These are phyloP conservation scores for Nemapogon koenigi DNA, from an alignment of 2,888 invertebrate genomes.

Conservation along the genomic window DNA sequence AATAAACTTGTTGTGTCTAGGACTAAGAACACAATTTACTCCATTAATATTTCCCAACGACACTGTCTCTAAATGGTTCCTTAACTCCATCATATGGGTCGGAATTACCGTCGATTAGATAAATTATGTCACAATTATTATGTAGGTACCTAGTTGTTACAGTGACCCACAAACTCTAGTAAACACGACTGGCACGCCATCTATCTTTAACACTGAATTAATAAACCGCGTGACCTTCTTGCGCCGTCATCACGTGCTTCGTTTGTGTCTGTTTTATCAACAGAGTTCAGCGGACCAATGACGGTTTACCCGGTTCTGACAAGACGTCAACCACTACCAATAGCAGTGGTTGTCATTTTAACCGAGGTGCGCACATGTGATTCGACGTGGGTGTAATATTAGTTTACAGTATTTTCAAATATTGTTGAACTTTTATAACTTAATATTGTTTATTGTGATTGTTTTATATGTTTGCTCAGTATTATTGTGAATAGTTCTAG, in stretches of 20 bases:
- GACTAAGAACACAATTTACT: too few species aligned
- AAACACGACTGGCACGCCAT: too few species aligned
- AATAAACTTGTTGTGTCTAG: too few species aligned
- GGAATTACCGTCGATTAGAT: too few species aligned
- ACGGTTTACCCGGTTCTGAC: not conserved
- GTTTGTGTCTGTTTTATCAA: not conserved
- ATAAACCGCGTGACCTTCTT: conserved; percentile 1
- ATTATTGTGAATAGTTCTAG: not conserved
- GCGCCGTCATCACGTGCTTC: conserved; percentile 6
- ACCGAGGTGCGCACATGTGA: conserved; percentile 51
- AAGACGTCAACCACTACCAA: conserved; percentile 25
- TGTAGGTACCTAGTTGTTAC: too few species aligned
- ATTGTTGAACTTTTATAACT: not conserved
- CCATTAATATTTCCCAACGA: too few species aligned
- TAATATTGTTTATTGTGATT: not conserved
- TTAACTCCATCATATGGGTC: too few species aligned
- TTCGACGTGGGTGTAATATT: conserved; percentile 15
- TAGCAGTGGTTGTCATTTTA: conserved; percentile 28
- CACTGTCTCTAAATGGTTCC: too few species aligned
- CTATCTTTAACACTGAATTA: conserved; percentile 3
- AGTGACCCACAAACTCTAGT: too few species aligned
- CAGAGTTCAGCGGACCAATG: conserved; percentile 2
- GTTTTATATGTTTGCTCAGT: not conserved
- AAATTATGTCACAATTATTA: too few species aligned
- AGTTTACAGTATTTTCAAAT: not conserved